A percentile compares a stretch with the other conserved stretches of the same genome.
Evolutionary conservation across 2,888 invertebrate species (phyloP).

Genomic region (Cyaniris semiargus): DNA sequence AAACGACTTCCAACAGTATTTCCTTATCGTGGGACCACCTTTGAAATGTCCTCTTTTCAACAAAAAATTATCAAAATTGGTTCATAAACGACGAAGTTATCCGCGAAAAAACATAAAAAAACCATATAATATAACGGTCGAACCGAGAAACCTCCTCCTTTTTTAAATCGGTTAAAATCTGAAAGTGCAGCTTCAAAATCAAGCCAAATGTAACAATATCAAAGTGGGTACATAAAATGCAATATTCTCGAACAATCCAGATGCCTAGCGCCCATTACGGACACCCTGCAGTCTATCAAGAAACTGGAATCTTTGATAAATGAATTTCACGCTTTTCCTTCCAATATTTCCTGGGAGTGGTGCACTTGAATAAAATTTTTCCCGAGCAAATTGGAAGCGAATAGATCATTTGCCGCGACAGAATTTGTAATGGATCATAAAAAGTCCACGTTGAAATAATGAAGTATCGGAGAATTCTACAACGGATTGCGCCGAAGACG

Average conservation of each 20-base stretch:
- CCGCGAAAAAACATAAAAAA: background rate
- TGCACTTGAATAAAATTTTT: conserved; percentile 50
- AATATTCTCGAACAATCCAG: conserved; percentile 32
- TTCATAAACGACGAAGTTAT: too few relatives aligned
- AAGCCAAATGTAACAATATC: background rate
- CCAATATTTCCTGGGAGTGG: conserved; percentile 40
- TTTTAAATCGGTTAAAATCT: background rate
- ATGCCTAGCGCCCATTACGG: conserved; percentile 50
- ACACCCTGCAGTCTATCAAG: conserved; percentile 50
- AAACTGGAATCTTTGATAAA: conserved; percentile 52
- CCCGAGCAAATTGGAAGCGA: conserved; percentile 47
- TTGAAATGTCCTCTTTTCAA: too few relatives aligned
- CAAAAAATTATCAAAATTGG: too few relatives aligned
- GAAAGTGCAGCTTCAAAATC: background rate
- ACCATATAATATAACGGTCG: background rate
- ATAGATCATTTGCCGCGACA: conserved; percentile 40
- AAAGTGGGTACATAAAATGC: conserved; percentile 20
- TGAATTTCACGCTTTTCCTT: conserved; percentile 52
- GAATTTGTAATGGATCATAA: conserved; percentile 29
- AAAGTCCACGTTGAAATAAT: conserved; percentile 29
- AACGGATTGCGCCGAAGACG: background rate
- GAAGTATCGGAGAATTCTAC: background rate
- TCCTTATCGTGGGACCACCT: too few relatives aligned
- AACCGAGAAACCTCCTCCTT: background rate
- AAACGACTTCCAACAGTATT: too few relatives aligned